These are phyloP conservation scores for Caenorhabditis sp. DNA, from an alignment of 2,888 invertebrate species.

Conservation along the genomic window DNA sequence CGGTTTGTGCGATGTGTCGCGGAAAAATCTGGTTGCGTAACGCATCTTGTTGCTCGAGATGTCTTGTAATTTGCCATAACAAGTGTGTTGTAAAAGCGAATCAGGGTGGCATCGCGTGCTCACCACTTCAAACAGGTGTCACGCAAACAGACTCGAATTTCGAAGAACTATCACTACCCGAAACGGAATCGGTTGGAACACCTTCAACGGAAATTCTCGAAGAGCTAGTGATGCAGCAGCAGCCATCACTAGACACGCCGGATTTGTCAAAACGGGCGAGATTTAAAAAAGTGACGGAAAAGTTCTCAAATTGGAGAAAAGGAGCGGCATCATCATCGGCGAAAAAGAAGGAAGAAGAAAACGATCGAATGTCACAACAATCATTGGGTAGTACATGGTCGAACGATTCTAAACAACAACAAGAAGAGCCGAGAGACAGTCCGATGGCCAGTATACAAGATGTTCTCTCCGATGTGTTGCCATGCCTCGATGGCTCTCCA, in stretches of 20 bases:
- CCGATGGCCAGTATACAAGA: constrained; percentile 50
- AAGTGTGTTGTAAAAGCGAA: constrained; percentile 79
- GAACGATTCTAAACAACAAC: not conserved
- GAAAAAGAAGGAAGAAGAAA: constrained; percentile 30
- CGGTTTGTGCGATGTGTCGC: constrained; percentile 60
- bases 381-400: constrained; percentile 8
- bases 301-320: constrained; percentile 50
- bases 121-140: constrained; percentile 12
- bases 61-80: constrained; percentile 91
- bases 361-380: constrained; percentile 13
- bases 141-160: constrained; percentile 41
- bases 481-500: constrained; percentile 49
- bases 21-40: constrained; percentile 92
- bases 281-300: constrained; percentile 54
- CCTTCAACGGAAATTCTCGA: not conserved
- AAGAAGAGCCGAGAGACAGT: constrained; percentile 16
- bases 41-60: constrained; percentile 88
- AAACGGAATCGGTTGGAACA: not conserved
- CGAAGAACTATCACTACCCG: constrained; percentile 32
- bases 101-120: constrained; percentile 31
- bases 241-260: constrained; percentile 6
- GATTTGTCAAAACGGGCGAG: constrained; percentile 8
- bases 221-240: constrained; percentile 8
- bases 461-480: constrained; percentile 47
- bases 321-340: constrained; percentile 40